Conservation (phyloP, 2,888 invertebrate genomes). For the Teleiodes luculella region DNA sequence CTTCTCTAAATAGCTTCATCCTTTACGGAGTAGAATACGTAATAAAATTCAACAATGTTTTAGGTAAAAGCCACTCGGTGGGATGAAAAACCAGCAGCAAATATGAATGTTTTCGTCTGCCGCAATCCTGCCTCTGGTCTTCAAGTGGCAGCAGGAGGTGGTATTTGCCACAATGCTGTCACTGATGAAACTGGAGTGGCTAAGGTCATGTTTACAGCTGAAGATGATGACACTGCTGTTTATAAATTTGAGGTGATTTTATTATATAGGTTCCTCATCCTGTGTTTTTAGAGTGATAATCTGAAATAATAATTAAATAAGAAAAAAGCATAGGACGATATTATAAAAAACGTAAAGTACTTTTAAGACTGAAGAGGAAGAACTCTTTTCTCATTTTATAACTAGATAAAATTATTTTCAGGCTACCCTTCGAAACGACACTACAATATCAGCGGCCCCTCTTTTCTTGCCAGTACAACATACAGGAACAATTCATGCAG, state of each 20-base stretch:
- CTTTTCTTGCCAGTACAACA: constrained; percentile 37
- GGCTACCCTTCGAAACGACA: constrained; percentile 52
- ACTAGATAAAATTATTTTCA: constrained; percentile 24
- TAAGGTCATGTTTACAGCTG: constrained; percentile 50
- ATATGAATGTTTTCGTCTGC: constrained; percentile 52
- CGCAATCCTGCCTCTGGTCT: constrained; percentile 33
- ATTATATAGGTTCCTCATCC: too few species aligned
- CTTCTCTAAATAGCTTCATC: too few species aligned
- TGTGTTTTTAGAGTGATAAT: too few species aligned
- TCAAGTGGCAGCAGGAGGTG: background rate
- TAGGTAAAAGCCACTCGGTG: constrained; percentile 68
- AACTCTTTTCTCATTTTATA: too few species aligned
- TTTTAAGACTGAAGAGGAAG: too few species aligned
- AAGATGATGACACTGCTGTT: constrained; percentile 37
- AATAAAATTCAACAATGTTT: background rate
- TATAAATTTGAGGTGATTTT: constrained; percentile 53
- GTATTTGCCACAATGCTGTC: constrained; percentile 41
- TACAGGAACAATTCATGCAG: constrained; percentile 36
- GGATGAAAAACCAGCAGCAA: constrained; percentile 60
- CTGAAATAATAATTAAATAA: too few species aligned
- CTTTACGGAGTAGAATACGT: too few species aligned
- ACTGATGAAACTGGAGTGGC: constrained; percentile 55
- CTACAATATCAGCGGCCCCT: constrained; percentile 27
- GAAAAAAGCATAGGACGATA: too few species aligned
- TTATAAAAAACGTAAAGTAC: too few species aligned